Base-by-base conservation (phyloP, 2,797 vertebrate genomes). In the Gastrophryne carolinensis region DNA sequence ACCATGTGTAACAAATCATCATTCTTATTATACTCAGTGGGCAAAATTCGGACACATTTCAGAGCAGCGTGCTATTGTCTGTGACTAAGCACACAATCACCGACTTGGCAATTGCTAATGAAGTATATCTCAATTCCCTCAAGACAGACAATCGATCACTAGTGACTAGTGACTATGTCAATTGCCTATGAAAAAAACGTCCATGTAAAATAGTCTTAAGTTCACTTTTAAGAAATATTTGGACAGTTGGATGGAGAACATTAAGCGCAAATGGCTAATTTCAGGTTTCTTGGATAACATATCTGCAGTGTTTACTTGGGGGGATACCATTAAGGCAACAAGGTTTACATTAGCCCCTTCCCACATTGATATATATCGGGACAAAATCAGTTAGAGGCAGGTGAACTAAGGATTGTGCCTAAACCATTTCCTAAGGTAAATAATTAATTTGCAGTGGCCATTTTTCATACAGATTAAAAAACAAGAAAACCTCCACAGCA, bases 361-460 rank as follows among this genome's bases (percentile, higher is more conserved):
- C 29, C 24, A 21, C 41, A 29, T 34, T 62, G 56, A 75, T 69
- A 75, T 69, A 75, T 53, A 69, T 62, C 15, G 21, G 54, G 64
- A 69, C 24, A 49, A 68, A 62, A 54, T 62, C 62, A 41, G 62
- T 75, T 24, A 69, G 26, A 23, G 64, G 44, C 56, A 62, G 39
- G 47, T 34, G 57, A 75, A 62, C 64, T 69, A 75, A 62, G 56
- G 26, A 13, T 29, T 11, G 41, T 49, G 41, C 41, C 63, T 32
- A 41, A 27, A 61, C 54, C 37, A 39, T 58, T 60, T 50, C 53
- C 41, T 13, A 11, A 11, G 19, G 56, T 53, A 75, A 68, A 53
- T 75, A 65, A 75, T 75, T 65, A 27, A 53, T 68, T 50, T 61
- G 65, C 47, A 62, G 65, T 1, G 57, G 27, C 15, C 35, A 62